Conservation (phyloP, 2,888 invertebrate species). For the Cactoblastis cactorum region DNA sequence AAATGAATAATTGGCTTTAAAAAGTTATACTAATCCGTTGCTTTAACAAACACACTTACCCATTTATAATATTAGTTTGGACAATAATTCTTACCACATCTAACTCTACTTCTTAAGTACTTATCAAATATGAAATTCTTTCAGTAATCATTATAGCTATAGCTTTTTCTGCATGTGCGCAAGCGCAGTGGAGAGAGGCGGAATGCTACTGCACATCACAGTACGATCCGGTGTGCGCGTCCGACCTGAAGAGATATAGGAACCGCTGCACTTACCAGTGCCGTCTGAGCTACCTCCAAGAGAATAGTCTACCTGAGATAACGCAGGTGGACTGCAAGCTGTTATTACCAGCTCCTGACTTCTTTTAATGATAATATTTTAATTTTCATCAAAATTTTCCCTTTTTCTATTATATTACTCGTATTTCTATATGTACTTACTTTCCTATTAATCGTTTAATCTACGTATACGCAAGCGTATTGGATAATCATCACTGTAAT, state of each 20-base stretch:
- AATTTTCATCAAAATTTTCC: not conserved
- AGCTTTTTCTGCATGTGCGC: too few relatives aligned
- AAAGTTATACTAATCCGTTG: too few relatives aligned
- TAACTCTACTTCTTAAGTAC: too few relatives aligned
- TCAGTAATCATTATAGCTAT: not conserved
- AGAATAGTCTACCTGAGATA: slow-evolving; percentile 21
- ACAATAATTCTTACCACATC: too few relatives aligned
- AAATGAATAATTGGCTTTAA: too few relatives aligned
- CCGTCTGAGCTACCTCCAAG: slow-evolving; percentile 24
- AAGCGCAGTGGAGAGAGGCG: slow-evolving; percentile 25
- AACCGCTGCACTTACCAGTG: slow-evolving; percentile 40
- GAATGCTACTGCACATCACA: slow-evolving; percentile 38
- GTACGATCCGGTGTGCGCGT: slow-evolving; percentile 41
- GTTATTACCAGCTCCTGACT: not conserved
- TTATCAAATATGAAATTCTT: not conserved
- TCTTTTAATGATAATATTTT: not conserved
- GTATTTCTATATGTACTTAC: too few relatives aligned
- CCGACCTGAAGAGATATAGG: slow-evolving; percentile 31
- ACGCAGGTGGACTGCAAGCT: slow-evolving; percentile 27
- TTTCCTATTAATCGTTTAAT: too few relatives aligned
- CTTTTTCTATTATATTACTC: too few relatives aligned
- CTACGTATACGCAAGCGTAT: too few relatives aligned
- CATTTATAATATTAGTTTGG: too few relatives aligned
- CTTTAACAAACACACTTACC: too few relatives aligned
- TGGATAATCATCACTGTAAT: too few relatives aligned